Conservation (phyloP, 2,888 invertebrate species). For the Chrysina gloriosa region DNA sequence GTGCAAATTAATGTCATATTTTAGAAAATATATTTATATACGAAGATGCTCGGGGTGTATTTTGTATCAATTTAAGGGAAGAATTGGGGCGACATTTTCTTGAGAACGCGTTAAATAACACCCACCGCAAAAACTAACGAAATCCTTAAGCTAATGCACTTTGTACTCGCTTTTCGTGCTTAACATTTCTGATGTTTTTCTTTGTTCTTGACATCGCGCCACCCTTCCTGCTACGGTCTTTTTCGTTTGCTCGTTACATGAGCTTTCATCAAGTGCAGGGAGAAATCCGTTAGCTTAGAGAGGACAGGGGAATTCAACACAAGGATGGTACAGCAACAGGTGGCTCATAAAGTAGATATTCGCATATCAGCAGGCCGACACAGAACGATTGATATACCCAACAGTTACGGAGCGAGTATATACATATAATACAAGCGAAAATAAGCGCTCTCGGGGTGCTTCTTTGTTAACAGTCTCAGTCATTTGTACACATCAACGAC, state of each 20-base stretch:
- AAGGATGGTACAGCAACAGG: conserved; percentile 62
- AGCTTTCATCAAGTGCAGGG: conserved; percentile 56
- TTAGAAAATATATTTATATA: too few relatives aligned
- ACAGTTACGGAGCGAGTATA: conserved; percentile 26
- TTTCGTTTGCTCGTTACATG: conserved; percentile 39
- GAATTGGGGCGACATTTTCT: conserved; percentile 4
- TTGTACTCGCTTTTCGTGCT: conserved; percentile 52
- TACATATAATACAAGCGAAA: conserved; percentile 37
- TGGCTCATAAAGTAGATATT: conserved; percentile 69
- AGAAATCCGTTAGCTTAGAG: conserved; percentile 54
- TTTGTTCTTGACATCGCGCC: conserved; percentile 30
- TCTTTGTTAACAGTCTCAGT: conserved; percentile 35
- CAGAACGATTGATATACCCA: conserved; percentile 63
- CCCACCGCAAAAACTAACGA: conserved; percentile 29
- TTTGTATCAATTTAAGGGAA: neutral
- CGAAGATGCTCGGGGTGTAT: too few relatives aligned
- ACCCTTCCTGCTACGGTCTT: conserved; percentile 24
- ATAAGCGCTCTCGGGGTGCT: conserved; percentile 27
- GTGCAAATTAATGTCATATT: too few relatives aligned
- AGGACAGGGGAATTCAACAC: conserved; percentile 51
- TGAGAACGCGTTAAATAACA: conserved; percentile 13
- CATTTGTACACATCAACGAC: conserved; percentile 41
- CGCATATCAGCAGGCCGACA: conserved; percentile 65
- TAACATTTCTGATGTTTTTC: conserved; percentile 42
- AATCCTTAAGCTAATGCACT: conserved; percentile 50